phyloP scores from a whole-genome alignment of 2,888 invertebrate species.

The Scaptomyza reducta region DNA sequence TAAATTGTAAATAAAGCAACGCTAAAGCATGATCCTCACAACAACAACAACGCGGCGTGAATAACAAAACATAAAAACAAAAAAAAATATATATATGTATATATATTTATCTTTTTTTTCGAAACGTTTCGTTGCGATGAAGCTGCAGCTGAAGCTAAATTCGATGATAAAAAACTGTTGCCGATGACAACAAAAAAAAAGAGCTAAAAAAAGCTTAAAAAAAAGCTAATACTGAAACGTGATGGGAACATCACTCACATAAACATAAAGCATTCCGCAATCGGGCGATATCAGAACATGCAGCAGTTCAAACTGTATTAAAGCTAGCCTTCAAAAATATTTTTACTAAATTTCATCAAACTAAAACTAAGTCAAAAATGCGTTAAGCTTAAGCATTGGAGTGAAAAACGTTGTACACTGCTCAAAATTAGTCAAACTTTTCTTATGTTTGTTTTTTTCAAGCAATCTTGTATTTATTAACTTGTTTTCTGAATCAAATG shows the following conservation, averaged over 20 bases:
- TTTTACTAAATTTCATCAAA: no score
- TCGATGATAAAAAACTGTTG: slow-evolving; percentile 17
- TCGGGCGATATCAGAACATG: background rate
- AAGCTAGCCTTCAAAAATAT: no score
- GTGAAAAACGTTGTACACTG: no score
- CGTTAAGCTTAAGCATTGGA: no score
- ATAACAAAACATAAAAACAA: slow-evolving; percentile 55
- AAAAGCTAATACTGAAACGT: background rate
- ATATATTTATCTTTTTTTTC: slow-evolving; percentile 6
- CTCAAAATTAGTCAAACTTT: no score
- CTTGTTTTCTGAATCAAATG: no score
- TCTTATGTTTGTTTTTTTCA: no score
- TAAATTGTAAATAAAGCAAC: slow-evolving; percentile 73
- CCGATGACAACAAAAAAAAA: no score
- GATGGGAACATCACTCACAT: background rate
- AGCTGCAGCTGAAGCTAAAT: slow-evolving; percentile 27
- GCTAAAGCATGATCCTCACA: slow-evolving; percentile 53
- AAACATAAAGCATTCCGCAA: slow-evolving; percentile 2
- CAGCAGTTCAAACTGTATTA: no score
- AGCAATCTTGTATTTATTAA: no score
- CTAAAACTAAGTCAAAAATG: no score
- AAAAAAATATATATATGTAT: slow-evolving; percentile 34
- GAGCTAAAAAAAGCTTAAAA: no score
- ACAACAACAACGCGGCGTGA: slow-evolving; percentile 15
- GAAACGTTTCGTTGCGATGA: slow-evolving; percentile 30